Base-by-base conservation (phyloP, 2,888 invertebrate genomes). In the Tetramorium bicarinatum region DNA sequence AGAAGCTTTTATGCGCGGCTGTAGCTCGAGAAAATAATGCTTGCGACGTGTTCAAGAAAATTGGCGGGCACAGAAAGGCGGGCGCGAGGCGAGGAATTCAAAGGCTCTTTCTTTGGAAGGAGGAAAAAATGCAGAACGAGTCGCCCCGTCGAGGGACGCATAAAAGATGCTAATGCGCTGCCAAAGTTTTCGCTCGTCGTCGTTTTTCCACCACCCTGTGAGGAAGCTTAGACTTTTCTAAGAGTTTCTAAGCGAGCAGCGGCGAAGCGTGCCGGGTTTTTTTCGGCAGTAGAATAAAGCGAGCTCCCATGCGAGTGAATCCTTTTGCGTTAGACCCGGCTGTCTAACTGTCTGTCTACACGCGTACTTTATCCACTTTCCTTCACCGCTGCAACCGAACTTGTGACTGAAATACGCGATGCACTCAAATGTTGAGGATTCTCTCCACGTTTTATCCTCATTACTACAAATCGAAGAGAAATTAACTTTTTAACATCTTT, bases 1-100 rank as follows among this genome's bases (percentile, higher is more conserved):
- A 80, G 83, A 71, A 49, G 64, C 80, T 77, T 86, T 86, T 67
- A 82, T 76, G 66, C 80, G 64, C 83, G 21, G 85, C 34, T 72
- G 75, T 66, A 72, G 66, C 72, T 85, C 52, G 89, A 64, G 81
- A 83, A 87, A 88, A 82, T 85, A 85, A 80, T 77, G 87, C 81
- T 82, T 41, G 69, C 83, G 41, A 82, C 67, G 85, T 80, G 59
- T 64, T 62, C 81, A 61, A 84, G 77, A 83, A 72, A 84, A 87
- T 83, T 84, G 85, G 82, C 41, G 41, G 38, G 82, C 69, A 75
- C 47, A 54, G 75, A 76, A 67, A 77, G 87, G 41, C n/a, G 29
- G 29, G 84, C 72, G 87, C 61, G 71, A 34, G 67, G 54, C 64
- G 59, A 67, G 61, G 66, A 77, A 79, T 82, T 86, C 81, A 80